phyloP scores from a whole-genome alignment of 2,888 invertebrate genomes.

The Ectemnius lituratus region DNA sequence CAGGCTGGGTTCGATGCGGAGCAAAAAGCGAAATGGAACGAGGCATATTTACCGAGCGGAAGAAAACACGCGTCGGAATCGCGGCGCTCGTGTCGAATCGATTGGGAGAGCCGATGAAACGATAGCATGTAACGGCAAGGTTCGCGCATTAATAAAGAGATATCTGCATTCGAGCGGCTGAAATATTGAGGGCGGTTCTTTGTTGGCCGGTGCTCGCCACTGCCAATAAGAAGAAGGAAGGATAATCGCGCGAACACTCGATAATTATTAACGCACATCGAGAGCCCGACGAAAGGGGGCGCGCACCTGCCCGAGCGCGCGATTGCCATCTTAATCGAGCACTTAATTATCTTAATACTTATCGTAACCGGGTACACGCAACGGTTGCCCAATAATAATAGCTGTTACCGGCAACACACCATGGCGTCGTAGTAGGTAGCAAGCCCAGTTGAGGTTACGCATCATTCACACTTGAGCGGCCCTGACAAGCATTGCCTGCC shows the following conservation, averaged over 20 bases:
- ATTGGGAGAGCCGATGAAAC: not conserved
- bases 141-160: not conserved
- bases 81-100: not conserved
- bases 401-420: not conserved
- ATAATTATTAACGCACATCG: slow-evolving; percentile 35
- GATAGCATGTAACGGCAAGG: not conserved
- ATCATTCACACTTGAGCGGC: too few relatives aligned
- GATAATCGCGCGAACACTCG: slow-evolving; percentile 16
- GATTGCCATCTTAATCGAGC: slow-evolving; percentile 37
- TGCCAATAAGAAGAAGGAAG: slow-evolving; percentile 24
- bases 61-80: not conserved
- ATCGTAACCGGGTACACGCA: slow-evolving; percentile 5
- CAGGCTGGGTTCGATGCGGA: too few relatives aligned
- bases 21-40: not conserved
- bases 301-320: slow-evolving; percentile 32
- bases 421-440: too few relatives aligned
- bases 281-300: slow-evolving; percentile 12
- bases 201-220: slow-evolving; percentile 1
- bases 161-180: not conserved
- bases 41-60: not conserved
- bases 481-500: too few relatives aligned
- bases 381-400: slow-evolving; percentile 8
- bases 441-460: too few relatives aligned
- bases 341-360: slow-evolving; percentile 40
- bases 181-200: too few relatives aligned